phyloP scores from a whole-genome alignment of 2,888 invertebrate species.

The Mantis religiosa region DNA sequence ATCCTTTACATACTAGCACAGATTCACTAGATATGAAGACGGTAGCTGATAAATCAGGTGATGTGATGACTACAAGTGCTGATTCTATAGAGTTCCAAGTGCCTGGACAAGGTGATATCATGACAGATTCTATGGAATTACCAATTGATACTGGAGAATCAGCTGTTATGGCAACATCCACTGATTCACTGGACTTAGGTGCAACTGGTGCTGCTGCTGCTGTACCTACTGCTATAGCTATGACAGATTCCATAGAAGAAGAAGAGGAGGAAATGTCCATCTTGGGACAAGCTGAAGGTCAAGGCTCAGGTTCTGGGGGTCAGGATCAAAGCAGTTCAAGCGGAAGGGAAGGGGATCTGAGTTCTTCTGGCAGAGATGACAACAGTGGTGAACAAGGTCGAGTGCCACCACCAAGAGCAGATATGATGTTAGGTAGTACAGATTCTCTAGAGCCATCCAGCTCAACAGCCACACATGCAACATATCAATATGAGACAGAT shows the following conservation, averaged over 20 bases:
- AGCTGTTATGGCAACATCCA: slow-evolving; percentile 46
- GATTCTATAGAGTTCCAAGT: slow-evolving; percentile 50
- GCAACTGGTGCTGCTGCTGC: slow-evolving; percentile 36
- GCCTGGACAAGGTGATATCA: slow-evolving; percentile 41
- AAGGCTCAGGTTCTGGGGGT: slow-evolving; percentile 33
- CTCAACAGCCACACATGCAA: slow-evolving; percentile 76
- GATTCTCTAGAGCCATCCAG: slow-evolving; percentile 74
- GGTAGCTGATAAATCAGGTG: slow-evolving; percentile 38
- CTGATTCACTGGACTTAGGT: slow-evolving; percentile 51
- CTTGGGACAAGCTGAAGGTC: slow-evolving; percentile 32
- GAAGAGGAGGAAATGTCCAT: slow-evolving; percentile 41
- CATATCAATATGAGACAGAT: slow-evolving; percentile 78
- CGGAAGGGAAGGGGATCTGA: slow-evolving; percentile 47
- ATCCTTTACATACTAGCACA: slow-evolving; percentile 56
- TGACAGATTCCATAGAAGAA: slow-evolving; percentile 49
- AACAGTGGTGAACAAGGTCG: slow-evolving; percentile 37
- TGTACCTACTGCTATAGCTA: slow-evolving; percentile 25
- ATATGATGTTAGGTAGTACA: slow-evolving; percentile 59
- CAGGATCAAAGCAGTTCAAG: slow-evolving; percentile 49
- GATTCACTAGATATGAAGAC: slow-evolving; percentile 65
- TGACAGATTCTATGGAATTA: slow-evolving; percentile 56
- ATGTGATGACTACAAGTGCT: slow-evolving; percentile 41
- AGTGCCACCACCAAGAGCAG: slow-evolving; percentile 39
- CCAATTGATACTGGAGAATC: slow-evolving; percentile 39
- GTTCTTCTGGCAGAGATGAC: slow-evolving; percentile 45